Percentiles rank a stretch among this genome's conserved stretches.
phyloP scores from a whole-genome alignment of 2,797 vertebrate species.

The Heliangelus exortis region DNA sequence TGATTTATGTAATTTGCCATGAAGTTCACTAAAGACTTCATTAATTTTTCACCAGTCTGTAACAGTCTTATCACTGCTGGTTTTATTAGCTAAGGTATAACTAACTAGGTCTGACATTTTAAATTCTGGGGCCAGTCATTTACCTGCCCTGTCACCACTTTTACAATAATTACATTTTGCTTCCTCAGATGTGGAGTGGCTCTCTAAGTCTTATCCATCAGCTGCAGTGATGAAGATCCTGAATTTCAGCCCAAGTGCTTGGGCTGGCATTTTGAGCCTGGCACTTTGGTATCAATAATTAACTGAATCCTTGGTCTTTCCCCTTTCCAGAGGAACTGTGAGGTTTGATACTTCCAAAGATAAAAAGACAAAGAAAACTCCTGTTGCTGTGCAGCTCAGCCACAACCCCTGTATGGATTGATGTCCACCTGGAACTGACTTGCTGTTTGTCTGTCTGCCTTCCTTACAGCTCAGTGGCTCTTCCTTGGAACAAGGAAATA shows the following conservation, averaged over 20 bases:
- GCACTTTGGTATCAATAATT: conserved; percentile 43
- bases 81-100: conserved; percentile 76
- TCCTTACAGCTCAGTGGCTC: not conserved
- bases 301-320: conserved; percentile 23
- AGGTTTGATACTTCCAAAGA: not conserved
- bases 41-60: conserved; percentile 77
- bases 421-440: not conserved
- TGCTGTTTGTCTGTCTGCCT: not conserved
- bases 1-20: conserved; percentile 71
- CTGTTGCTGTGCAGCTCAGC: not conserved
- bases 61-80: conserved; percentile 64
- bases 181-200: conserved; percentile 52
- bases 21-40: conserved; percentile 75
- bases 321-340: not conserved
- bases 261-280: conserved; percentile 46
- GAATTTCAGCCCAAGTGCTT: conserved; percentile 41
- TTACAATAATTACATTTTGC: conserved; percentile 73
- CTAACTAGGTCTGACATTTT: conserved; percentile 75
- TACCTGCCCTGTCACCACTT: conserved; percentile 71
- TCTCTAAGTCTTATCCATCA: conserved; percentile 47
- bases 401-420: not conserved
- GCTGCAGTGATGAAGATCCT: conserved; percentile 58
- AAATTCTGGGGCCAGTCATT: conserved; percentile 70
- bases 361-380: conserved; percentile 1
- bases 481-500: not conserved